These are phyloP conservation scores for Micronisus gabar DNA, from an alignment of 2,113 vertebrate species.

Conservation along the genomic window DNA sequence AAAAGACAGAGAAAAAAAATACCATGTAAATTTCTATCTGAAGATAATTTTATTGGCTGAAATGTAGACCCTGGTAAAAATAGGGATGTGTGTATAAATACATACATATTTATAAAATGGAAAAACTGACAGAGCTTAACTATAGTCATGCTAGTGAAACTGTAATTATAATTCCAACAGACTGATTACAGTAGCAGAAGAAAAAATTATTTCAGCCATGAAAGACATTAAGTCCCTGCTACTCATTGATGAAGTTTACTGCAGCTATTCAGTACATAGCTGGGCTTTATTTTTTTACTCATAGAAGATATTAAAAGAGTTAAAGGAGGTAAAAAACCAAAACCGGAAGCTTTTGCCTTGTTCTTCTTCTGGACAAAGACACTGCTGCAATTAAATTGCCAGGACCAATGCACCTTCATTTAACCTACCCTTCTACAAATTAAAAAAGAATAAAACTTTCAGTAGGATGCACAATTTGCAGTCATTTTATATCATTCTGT, in stretches of 20 bases:
- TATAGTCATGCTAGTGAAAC: not conserved
- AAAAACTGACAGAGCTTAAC: not conserved
- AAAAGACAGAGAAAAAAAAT: not conserved
- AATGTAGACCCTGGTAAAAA: not conserved
- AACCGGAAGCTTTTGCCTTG: not conserved
- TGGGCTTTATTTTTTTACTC: not conserved
- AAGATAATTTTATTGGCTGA: not conserved
- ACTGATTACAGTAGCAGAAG: not conserved
- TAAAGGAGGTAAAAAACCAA: not conserved
- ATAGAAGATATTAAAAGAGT: not conserved
- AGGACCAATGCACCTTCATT: not conserved
- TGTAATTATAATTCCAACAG: conserved; percentile 10
- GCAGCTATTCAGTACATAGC: not conserved
- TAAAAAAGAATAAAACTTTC: not conserved
- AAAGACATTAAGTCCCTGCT: not conserved
- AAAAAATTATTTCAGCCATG: not conserved
- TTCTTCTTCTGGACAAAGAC: not conserved
- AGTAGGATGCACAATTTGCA: not conserved
- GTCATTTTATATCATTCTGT: not conserved
- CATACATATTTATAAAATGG: not conserved
- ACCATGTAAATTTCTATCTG: not conserved
- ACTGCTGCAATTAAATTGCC: not conserved
- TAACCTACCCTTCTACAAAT: not conserved
- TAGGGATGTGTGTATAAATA: not conserved
- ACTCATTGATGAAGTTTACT: not conserved